Base-by-base conservation (phyloP, 2,113 vertebrate species). In the Orientallactaga bullata region DNA sequence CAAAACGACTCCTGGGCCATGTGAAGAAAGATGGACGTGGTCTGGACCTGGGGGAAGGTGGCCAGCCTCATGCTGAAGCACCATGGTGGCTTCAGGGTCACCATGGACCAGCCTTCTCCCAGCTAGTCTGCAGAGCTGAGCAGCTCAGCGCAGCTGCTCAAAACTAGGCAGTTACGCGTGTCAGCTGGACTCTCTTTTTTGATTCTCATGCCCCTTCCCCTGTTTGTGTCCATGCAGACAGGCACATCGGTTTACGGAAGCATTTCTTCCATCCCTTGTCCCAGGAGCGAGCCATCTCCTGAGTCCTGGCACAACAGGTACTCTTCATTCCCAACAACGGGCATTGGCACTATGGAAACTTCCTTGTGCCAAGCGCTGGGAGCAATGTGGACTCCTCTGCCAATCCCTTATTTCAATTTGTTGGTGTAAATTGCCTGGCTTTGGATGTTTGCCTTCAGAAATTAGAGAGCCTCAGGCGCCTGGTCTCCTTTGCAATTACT, bases 191-290 rank as follows among this genome's bases (percentile, higher is more conserved):
- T 7, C 3, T 42, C 13, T 28, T 37, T 66, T 47, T 17, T 20
- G 39, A 42, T 42, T 39, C 42, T 58, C 16, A 13, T 23, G 35
- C 5, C 37, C n/a, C 26, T 58, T 2, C 39, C 30, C 1, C 23
- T 21, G 12, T 32, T 20, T 23, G 17, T 18, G 20, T 30, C 80
- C 20, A 55, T 24, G 30, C 5, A 0, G 5, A 35, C 17, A 60
- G 32, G 30, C 30, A 2, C 4, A 9, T 0, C 37, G 42, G 15
- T 10, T 55, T 6, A 3, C 37, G 12, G 12, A 55, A 5, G 2
- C 0, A 17, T 55, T 72, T 24, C 58, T 42, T 72, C 11, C 5
- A 8, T 3, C 20, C 32, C 39, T 32, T 24, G 37, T 21, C 47
- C 66, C 90, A 65, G 66, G 73, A 30, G 24, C 5, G 5, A 23